Evolutionary conservation across 2,888 invertebrate genomes (phyloP).

Genomic region (Andricus quercusramuli): DNA sequence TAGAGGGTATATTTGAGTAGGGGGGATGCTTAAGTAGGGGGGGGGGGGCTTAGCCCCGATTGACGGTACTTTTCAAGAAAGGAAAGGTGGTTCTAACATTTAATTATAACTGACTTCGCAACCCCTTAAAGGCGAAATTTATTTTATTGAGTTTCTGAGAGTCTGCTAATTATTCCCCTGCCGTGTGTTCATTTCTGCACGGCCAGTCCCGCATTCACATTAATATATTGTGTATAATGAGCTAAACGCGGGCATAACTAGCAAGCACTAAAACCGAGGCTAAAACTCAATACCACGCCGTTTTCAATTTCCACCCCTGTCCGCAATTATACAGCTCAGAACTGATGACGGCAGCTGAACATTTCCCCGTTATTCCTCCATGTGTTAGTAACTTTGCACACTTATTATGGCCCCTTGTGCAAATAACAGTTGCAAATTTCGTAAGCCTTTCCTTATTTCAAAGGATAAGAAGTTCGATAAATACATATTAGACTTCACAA

Average conservation of each 20-base stretch:
- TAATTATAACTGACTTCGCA: slow-evolving; percentile 72
- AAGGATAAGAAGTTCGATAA: no score
- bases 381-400: neutral
- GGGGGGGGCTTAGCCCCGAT: no score
- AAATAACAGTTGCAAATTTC: slow-evolving; percentile 18
- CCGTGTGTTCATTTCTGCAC: slow-evolving; percentile 39
- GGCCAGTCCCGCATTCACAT: neutral
- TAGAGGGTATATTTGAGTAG: no score
- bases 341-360: slow-evolving; percentile 59
- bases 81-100: slow-evolving; percentile 54
- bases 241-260: slow-evolving; percentile 47
- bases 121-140: slow-evolving; percentile 69
- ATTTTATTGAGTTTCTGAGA: slow-evolving; percentile 64
- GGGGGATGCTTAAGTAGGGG: no score
- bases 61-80: slow-evolving; percentile 41
- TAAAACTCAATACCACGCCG: slow-evolving; percentile 62
- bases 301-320: slow-evolving; percentile 59
- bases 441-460: no score
- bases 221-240: slow-evolving; percentile 47
- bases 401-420: neutral
- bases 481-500: no score
- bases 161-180: slow-evolving; percentile 70
- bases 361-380: slow-evolving; percentile 41
- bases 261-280: slow-evolving; percentile 60
- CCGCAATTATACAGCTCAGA: slow-evolving; percentile 44